Evolutionary conservation across 2,113 vertebrate genomes (phyloP).

Genomic region (Pao palembangensis): DNA sequence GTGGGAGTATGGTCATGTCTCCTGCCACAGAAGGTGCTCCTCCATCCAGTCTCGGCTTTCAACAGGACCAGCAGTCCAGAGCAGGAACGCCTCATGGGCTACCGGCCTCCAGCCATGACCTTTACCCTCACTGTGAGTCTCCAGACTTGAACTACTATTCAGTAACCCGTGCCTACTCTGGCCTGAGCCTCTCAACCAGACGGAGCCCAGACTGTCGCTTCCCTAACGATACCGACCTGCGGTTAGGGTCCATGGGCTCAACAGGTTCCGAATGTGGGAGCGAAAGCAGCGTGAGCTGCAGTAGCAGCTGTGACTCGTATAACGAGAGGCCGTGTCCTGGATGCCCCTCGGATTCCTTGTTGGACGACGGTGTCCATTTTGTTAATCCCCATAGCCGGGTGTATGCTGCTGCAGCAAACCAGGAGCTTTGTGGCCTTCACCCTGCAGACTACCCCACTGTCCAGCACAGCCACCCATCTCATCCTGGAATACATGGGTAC

Average conservation of each 20-base stretch:
- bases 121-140: constrained; percentile 92
- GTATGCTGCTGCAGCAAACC: constrained; percentile 71
- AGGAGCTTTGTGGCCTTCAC: constrained; percentile 79
- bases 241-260: constrained; percentile 83
- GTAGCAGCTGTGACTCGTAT: constrained; percentile 88
- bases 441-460: constrained; percentile 75
- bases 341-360: constrained; percentile 78
- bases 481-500: constrained; percentile 76
- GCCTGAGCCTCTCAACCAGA: constrained; percentile 80
- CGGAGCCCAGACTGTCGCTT: constrained; percentile 86
- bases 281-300: constrained; percentile 88
- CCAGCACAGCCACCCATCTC: constrained; percentile 75
- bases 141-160: constrained; percentile 91
- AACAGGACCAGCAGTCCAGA: constrained; percentile 84
- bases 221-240: constrained; percentile 82
- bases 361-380: constrained; percentile 83
- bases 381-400: constrained; percentile 69
- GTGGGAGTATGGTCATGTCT: constrained; percentile 56
- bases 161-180: constrained; percentile 84
- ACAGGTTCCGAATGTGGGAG: constrained; percentile 93
- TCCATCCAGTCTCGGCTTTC: constrained; percentile 76
- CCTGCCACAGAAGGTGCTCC: constrained; percentile 82
- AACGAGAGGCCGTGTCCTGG: constrained; percentile 82
- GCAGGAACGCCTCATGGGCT: constrained; percentile 70
- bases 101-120: constrained; percentile 80